Conservation (phyloP, 2,113 vertebrate species). For the Hippoglossus stenolepis region DNA sequence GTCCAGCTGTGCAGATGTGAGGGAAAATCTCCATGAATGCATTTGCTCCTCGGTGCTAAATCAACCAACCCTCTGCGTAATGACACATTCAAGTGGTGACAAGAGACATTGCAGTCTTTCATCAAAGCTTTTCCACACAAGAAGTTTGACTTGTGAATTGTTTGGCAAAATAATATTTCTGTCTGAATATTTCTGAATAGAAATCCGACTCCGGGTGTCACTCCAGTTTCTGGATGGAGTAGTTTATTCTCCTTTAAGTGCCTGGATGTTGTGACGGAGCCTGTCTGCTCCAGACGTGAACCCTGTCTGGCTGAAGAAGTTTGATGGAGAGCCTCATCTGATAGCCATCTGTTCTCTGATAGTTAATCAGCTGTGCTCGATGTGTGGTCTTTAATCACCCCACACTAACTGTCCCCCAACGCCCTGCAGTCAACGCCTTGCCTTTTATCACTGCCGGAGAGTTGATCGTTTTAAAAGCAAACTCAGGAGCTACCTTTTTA, state of each 20-base stretch:
- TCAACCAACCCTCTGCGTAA: too few species aligned
- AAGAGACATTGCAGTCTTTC: too few species aligned
- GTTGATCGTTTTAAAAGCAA: neutral
- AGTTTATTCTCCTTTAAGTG: slow-evolving; percentile 33
- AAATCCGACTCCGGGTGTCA: neutral
- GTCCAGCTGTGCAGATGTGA: slow-evolving; percentile 32
- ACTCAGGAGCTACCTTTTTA: neutral
- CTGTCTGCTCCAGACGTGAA: slow-evolving; percentile 51
- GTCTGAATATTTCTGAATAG: neutral
- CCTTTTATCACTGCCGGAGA: neutral
- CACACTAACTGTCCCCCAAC: slow-evolving; percentile 32
- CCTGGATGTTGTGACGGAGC: slow-evolving; percentile 21
- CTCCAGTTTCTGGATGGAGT: neutral
- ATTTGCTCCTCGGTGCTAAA: too few species aligned
- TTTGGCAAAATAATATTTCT: too few species aligned
- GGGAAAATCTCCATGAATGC: too few species aligned
- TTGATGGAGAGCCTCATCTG: slow-evolving; percentile 75
- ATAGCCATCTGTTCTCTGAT: slow-evolving; percentile 76
- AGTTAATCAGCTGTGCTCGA: slow-evolving; percentile 70
- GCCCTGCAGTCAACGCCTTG: slow-evolving; percentile 10
- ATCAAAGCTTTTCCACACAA: neutral
- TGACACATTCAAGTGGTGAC: too few species aligned
- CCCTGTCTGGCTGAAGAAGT: slow-evolving; percentile 61
- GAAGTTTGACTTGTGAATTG: neutral
- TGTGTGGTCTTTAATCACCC: slow-evolving; percentile 68